phyloP scores from a whole-genome alignment of 2,797 vertebrate genomes.

The Naso thynnoides region DNA sequence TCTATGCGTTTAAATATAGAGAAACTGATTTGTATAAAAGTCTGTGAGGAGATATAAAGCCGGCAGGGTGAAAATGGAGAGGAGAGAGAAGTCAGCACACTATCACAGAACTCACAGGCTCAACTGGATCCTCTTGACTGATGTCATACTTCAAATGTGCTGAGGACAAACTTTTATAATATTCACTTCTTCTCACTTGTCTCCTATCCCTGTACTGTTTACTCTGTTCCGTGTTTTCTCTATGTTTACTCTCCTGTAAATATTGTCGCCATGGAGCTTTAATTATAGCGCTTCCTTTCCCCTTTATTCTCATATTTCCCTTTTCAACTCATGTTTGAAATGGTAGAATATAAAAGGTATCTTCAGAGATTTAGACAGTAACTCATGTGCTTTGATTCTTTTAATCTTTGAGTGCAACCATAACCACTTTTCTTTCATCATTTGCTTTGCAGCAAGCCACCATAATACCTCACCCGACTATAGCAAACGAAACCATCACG shows the following conservation, averaged over 20 bases:
- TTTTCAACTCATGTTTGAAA: conserved; percentile 7
- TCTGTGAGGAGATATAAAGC: conserved; percentile 50
- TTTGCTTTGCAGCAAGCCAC: conserved; percentile 63
- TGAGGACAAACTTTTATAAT: conserved; percentile 44
- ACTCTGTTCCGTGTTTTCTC: conserved; percentile 35
- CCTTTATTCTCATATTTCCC: conserved; percentile 19
- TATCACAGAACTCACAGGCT: conserved; percentile 59
- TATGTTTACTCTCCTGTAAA: conserved; percentile 34
- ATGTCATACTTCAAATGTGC: conserved; percentile 56
- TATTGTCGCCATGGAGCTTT: conserved; percentile 52
- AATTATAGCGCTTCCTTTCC: conserved; percentile 5
- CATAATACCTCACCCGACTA: conserved; percentile 61
- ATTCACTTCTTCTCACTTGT: conserved; percentile 42
- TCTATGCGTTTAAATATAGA: conserved; percentile 77
- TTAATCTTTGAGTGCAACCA: background rate
- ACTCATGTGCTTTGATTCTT: background rate
- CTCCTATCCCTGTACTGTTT: conserved; percentile 23
- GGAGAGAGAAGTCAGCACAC: conserved; percentile 55
- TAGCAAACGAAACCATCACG: conserved; percentile 61
- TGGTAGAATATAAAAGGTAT: background rate
- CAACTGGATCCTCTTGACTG: conserved; percentile 38
- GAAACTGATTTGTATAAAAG: conserved; percentile 65
- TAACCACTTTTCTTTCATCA: conserved; percentile 24
- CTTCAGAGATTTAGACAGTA: background rate
- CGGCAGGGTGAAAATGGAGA: conserved; percentile 64